These are phyloP conservation scores for Ahaetulla prasina DNA, from an alignment of 2,113 vertebrate genomes.

Conservation along the genomic window DNA sequence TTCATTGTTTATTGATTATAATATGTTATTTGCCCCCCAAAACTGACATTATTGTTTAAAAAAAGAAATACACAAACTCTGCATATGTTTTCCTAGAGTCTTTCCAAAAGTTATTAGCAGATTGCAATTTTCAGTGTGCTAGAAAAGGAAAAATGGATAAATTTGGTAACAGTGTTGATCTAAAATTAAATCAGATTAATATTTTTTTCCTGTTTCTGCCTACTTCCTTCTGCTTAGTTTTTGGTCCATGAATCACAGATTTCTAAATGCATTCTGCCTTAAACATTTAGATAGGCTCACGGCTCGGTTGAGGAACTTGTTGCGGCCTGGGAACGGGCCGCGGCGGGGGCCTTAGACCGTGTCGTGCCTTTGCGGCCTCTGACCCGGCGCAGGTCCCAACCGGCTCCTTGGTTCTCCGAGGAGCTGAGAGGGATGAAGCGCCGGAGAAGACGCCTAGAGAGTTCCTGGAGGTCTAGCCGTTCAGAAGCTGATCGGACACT, in stretches of 20 bases:
- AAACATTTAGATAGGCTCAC: not conserved
- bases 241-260: not conserved
- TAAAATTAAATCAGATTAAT: not conserved
- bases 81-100: not conserved
- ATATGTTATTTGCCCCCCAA: not conserved
- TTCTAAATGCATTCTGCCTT: not conserved
- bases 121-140: not conserved
- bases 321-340: too few relatives aligned
- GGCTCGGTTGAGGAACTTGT: too few relatives aligned
- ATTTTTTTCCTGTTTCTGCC: not conserved
- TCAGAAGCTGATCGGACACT: too few relatives aligned
- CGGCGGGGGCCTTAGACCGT: too few relatives aligned
- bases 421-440: too few relatives aligned
- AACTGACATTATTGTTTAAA: not conserved
- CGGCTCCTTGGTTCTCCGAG: too few relatives aligned
- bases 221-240: not conserved
- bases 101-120: not conserved
- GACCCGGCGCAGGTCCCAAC: too few relatives aligned
- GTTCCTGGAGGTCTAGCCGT: too few relatives aligned
- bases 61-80: not conserved
- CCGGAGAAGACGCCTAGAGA: too few relatives aligned
- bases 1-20: not conserved
- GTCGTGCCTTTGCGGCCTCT: too few relatives aligned
- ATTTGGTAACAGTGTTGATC: not conserved
- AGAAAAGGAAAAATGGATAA: not conserved